Evolutionary conservation across 2,113 vertebrate genomes (phyloP), one percentile per base, ranked within the genome.

Genomic region (Formicarius rufipectus): DNA sequence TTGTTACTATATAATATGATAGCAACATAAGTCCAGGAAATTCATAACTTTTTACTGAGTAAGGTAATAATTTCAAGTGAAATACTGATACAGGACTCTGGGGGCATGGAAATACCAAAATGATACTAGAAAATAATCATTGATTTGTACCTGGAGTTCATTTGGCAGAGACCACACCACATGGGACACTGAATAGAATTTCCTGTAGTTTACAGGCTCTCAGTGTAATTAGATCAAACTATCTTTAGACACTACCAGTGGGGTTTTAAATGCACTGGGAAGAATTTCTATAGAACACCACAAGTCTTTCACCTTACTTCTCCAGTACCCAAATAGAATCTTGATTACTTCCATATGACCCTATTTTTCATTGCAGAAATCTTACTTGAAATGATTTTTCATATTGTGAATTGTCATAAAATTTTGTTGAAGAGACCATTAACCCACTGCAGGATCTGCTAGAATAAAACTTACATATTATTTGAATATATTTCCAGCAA

Each of bases 1-100:
- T 55, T 47, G 42, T 93, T 94, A 91, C 42, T 55, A n/a, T 76
- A 31, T 72, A 82, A 83, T 56, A 87, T n/a, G 19, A 33, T 72
- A 89, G 49, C 53, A 83, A 93, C 10, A 30, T 40, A 93, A 91
- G 87, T 62, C 74, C 90, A 83, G 94, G 67, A 79, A 80, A 93
- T 84, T 64, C 2, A 68, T 87, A 13, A 63, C 42, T 77, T 64
- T 81, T 79, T 79, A 79, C 49, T 42, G 31, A 42, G 28, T 63
- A 89, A 45, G 20, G 39, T 63, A 84, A 75, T 83, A 74, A 72
- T 78, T 89, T 49, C 53, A 39, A 77, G 60, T 33, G 71, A 83
- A 91, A 60, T 37, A 55, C 27, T 50, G 40, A 67, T 82, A 59
- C 22, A 79, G 30, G 78, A 68, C 74, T 87, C 58, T 37, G 4